phyloP scores from a whole-genome alignment of 1,140 invertebrate genomes.

The Drosophila ogumai region DNA sequence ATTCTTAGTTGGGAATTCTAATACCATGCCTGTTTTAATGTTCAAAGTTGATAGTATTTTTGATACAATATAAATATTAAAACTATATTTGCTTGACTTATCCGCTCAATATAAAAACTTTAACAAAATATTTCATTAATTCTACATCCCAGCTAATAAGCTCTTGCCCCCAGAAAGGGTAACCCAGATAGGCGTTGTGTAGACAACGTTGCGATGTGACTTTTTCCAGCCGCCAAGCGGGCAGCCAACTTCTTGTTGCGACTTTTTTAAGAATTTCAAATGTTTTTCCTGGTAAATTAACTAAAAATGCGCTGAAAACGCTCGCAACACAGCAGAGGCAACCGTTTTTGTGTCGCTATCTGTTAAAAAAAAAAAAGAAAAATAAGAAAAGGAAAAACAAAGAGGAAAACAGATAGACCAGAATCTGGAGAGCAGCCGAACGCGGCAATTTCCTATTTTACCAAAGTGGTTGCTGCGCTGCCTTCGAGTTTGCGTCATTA shows the following conservation, averaged over 20 bases:
- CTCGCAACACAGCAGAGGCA: slow-evolving; percentile 55
- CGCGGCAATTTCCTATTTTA: slow-evolving; percentile 81
- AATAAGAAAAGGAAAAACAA: slow-evolving; percentile 8
- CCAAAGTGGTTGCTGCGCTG: slow-evolving; percentile 71
- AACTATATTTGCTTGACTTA: neutral
- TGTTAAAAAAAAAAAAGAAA: slow-evolving; percentile 10
- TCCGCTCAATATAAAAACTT: neutral
- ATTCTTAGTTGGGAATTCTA: neutral
- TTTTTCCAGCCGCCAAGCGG: slow-evolving; percentile 53
- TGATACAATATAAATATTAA: no score
- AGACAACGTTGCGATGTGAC: slow-evolving; percentile 42
- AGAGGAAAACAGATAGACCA: slow-evolving; percentile 45
- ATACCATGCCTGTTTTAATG: neutral
- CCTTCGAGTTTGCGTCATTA: slow-evolving; percentile 65
- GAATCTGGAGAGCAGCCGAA: slow-evolving; percentile 61
- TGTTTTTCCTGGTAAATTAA: slow-evolving; percentile 85
- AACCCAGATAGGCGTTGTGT: slow-evolving; percentile 49
- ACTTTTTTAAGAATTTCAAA: slow-evolving; percentile 82
- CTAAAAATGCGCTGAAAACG: slow-evolving; percentile 85
- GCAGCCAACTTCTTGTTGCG: slow-evolving; percentile 62
- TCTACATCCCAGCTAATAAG: neutral
- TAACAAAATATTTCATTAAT: neutral
- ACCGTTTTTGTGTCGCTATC: slow-evolving; percentile 67
- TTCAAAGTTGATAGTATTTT: no score
- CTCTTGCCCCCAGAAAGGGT: slow-evolving; percentile 3